Evolutionary conservation across 2,113 vertebrate genomes (phyloP), one percentile per base, ranked within the genome.

Genomic region (Thomomys bottae): DNA sequence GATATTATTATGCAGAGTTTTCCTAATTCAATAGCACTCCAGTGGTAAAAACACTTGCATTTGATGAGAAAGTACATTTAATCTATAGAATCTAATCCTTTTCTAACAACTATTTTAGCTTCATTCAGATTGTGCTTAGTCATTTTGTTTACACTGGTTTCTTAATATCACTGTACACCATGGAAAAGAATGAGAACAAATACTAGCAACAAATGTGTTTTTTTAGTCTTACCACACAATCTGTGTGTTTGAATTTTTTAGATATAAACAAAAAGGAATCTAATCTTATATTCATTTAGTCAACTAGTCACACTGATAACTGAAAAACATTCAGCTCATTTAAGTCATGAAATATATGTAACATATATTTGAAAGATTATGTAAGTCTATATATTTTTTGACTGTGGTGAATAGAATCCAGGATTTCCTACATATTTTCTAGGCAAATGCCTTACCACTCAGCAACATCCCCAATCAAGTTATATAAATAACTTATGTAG

Each of bases 1-100:
- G 89, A 71, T 81, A 81, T 72, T 90, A 92, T 61, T 87, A 84
- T 90, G 81, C 20, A 89, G 49, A 89, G 8, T 89, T 92, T 90
- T 87, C 6, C 40, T 86, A 84, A 79, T 64, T 92, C 76, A 90
- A 5, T 86, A 34, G 11, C 77, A 21, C 64, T 88, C 45, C 86
- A 76, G 67, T 72, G 88, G 28, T 28, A 90, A 93, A 95, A 88
- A 54, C 49, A 30, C 28, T 79, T 87, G 20, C 1, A 45, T 26
- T 89, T 3, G 21, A 64, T 1, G 2, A 68, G 14, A 6, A 75
- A 40, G 90, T 18, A 26, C 45, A 77, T 82, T 77, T 93, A 21
- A 36, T 77, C 40, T 63, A 40, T 24, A n/a, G 87, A 76, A 32
- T 76, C 23, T 68, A 64, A 12, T 6, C 14, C 17, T 86, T 87